Percentiles rank a stretch among this genome's conserved stretches.
These are phyloP conservation scores for Drosophila gunungcola DNA, from an alignment of 1,140 invertebrate genomes.

Conservation along the genomic window DNA sequence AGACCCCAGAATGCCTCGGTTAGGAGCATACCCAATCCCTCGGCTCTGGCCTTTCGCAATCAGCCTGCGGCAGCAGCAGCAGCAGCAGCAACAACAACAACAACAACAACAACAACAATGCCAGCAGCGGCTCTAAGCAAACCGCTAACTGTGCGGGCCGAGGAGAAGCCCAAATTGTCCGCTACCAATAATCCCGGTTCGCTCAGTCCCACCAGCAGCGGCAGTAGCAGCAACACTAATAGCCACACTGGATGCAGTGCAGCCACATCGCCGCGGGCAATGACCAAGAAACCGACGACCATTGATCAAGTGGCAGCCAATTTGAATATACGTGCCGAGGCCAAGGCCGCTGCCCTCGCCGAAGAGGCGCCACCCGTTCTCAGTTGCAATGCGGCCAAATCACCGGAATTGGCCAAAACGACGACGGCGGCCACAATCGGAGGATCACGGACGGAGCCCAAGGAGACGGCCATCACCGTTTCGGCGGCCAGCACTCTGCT, in stretches of 20 bases:
- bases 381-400: constrained; percentile 34
- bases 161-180: constrained; percentile 45
- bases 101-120: constrained; percentile 21
- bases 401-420: constrained; percentile 54
- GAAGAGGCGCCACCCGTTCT: constrained; percentile 57
- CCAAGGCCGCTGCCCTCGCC: constrained; percentile 72
- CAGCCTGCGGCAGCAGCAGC: constrained; percentile 43
- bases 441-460: constrained; percentile 4
- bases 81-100: constrained; percentile 28
- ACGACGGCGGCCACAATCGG: constrained; percentile 6
- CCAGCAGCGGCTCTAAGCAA: constrained; percentile 23
- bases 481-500: constrained; percentile 50
- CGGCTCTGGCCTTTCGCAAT: constrained; percentile 82
- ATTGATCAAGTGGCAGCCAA: constrained; percentile 84
- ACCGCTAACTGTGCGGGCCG: constrained; percentile 53
- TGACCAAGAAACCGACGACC: constrained; percentile 68
- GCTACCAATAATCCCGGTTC: constrained; percentile 11
- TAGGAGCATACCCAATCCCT: constrained; percentile 84
- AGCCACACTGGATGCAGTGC: constrained; percentile 29
- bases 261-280: constrained; percentile 60
- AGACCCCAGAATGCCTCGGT: constrained; percentile 82
- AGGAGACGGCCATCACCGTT: constrained; percentile 42
- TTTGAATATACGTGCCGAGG: constrained; percentile 79
- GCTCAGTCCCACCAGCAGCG: constrained; percentile 40
- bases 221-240: constrained; percentile 12